Base-by-base conservation (phyloP, 2,888 invertebrate genomes). In the Eristalinus aeneus region DNA sequence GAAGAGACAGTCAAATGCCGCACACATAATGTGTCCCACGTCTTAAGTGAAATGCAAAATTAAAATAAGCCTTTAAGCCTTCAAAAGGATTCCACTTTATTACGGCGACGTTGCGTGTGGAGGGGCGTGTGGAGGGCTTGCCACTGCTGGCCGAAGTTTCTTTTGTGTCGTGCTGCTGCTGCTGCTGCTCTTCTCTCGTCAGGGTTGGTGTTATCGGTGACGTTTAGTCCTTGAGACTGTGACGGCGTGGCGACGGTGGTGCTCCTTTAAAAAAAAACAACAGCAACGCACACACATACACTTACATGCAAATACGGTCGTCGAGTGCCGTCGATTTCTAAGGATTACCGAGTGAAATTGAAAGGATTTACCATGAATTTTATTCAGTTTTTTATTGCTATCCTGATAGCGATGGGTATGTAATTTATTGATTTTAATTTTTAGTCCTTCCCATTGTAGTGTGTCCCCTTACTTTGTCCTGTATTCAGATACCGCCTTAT, bases 291-390 rank as follows among this genome's bases (percentile, higher is more conserved):
- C 58, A 20, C 58, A 2, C 34, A 9, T 20, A 16, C 34, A 6
- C 20, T 1, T 20, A 20, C 22, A 16, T 16, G 1, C n/a, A 46
- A n/a, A 46, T 34, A 34, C 22, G 22, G 22, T 64, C 69, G 39
- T 84, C 32, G 46, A 46, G 46, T 46, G 46, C 46, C 46, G 85
- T 86, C 88, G 88, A 89, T 88, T 89, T 87, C 83, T 80, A 75
- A 84, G 91, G 90, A 89, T 90, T 90, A 90, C 89, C 81, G 65
- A 82, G 69, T 86, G 86, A 86, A 86, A 86, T 86, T 86, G 86
- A 90, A 90, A 90, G 89, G 90, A 90, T 89, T 91, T 89, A 90
- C 88, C 85, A 91, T 91, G 91, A 90, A 89, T 88, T 88, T 88
- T 83, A 88, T 89, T 83, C 88, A 89, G 89, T 88, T 88, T 82